These are phyloP conservation scores for Tokudaia tokunoshimensis DNA, from an alignment of 2,797 vertebrate species.

Conservation along the genomic window DNA sequence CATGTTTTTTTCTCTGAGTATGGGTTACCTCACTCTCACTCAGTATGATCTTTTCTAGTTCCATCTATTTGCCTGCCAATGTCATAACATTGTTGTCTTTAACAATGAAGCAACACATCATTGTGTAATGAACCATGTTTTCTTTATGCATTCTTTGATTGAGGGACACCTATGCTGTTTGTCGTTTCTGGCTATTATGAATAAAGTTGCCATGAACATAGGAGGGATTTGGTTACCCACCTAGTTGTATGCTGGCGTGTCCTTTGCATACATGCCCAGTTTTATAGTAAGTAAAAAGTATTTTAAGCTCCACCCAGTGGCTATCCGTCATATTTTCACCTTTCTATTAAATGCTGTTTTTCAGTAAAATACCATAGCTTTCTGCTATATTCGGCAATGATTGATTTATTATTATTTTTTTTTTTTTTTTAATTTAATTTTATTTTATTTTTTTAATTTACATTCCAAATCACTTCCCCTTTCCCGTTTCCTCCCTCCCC, in stretches of 20 bases:
- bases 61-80: not conserved
- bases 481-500: too few species aligned
- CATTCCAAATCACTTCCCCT: too few species aligned
- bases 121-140: not conserved
- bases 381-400: not conserved
- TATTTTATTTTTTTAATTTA: too few species aligned
- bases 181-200: not conserved
- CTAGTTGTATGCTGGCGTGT: not conserved
- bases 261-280: not conserved
- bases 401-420: too few species aligned
- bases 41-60: not conserved
- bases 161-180: not conserved
- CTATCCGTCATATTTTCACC: not conserved
- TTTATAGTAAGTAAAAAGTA: not conserved
- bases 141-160: not conserved
- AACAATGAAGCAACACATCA: not conserved
- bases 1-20: not conserved
- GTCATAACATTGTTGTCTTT: not conserved
- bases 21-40: not conserved
- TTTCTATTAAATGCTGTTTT: not conserved
- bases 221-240: too few species aligned
- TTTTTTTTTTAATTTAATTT: too few species aligned
- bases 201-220: not conserved
- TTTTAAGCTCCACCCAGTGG: not conserved
- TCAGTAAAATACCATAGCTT: not conserved